These are phyloP conservation scores for Ormyrus thymus DNA, from an alignment of 2,888 invertebrate species.

Conservation along the genomic window DNA sequence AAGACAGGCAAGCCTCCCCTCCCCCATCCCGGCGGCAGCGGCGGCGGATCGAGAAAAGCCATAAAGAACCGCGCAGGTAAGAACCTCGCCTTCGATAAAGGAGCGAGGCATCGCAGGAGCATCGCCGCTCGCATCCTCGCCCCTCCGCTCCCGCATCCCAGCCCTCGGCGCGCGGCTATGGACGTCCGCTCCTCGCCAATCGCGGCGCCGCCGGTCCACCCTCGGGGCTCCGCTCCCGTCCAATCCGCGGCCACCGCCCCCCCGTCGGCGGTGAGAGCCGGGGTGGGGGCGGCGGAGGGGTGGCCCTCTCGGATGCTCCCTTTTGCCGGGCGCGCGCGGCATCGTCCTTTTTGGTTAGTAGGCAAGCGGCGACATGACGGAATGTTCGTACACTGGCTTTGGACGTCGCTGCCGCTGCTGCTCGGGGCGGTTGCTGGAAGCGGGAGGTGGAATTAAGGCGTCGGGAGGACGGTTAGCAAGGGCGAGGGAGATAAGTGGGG, in stretches of 20 bases:
- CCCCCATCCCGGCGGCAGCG: too few species aligned
- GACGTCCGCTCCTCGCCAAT: conserved; percentile 17
- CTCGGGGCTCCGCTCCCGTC: not conserved
- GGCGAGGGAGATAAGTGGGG: not conserved
- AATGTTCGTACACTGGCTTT: not conserved
- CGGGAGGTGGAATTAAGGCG: too few species aligned
- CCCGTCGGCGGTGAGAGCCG: not conserved
- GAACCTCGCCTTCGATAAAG: too few species aligned
- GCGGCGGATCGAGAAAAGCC: too few species aligned
- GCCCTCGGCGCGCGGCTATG: not conserved
- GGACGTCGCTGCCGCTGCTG: not conserved
- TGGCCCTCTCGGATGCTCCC: conserved; percentile 2
- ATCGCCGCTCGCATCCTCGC: too few species aligned
- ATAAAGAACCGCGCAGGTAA: too few species aligned
- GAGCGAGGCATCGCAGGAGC: too few species aligned
- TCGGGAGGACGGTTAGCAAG: not conserved
- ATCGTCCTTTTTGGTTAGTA: too few species aligned
- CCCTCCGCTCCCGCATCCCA: not conserved
- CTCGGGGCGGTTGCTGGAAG: not conserved
- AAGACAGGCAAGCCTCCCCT: too few species aligned
- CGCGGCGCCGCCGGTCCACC: conserved; percentile 7
- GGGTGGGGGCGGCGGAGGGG: not conserved
- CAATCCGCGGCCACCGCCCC: too few species aligned
- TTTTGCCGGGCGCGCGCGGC: conserved; percentile 3
- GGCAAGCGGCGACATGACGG: not conserved